Evolutionary conservation across 2,888 invertebrate species (phyloP).

Genomic region (Perdita meconis): DNA sequence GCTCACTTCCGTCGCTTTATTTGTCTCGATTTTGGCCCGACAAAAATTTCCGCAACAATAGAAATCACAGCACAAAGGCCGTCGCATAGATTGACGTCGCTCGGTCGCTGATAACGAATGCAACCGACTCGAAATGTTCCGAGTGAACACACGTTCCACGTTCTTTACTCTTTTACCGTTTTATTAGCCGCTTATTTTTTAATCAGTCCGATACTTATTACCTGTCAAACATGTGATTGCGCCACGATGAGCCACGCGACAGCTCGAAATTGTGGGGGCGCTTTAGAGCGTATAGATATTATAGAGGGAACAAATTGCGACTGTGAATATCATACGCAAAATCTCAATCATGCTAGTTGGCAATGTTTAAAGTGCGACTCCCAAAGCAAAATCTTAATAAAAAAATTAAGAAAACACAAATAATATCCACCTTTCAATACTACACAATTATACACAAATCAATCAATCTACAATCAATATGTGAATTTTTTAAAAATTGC

Average conservation of each 20-base stretch:
- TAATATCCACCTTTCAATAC: too few species aligned
- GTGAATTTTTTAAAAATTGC: too few species aligned
- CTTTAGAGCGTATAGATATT: too few species aligned
- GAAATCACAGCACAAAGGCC: conserved; percentile 33
- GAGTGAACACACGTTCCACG: background rate
- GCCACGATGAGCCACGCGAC: background rate
- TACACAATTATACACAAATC: too few species aligned
- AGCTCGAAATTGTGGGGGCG: conserved; percentile 13
- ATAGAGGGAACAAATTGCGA: too few species aligned
- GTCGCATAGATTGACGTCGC: conserved; percentile 20
- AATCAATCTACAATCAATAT: too few species aligned
- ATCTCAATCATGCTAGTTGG: too few species aligned
- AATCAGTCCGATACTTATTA: background rate
- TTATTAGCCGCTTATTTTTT: background rate
- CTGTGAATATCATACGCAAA: too few species aligned
- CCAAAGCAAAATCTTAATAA: too few species aligned
- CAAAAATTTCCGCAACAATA: conserved; percentile 49
- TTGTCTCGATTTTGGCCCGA: conserved; percentile 34
- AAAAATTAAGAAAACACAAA: too few species aligned
- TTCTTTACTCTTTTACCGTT: too few species aligned
- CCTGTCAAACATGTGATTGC: conserved; percentile 3
- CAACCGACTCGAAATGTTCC: background rate
- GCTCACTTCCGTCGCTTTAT: conserved; percentile 42
- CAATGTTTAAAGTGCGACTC: too few species aligned
- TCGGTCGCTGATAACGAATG: conserved; percentile 10